Percentiles rank a stretch among this genome's conserved stretches.
phyloP scores from a whole-genome alignment of 2,888 invertebrate genomes.

The Scaptomyza cyrtandrae region DNA sequence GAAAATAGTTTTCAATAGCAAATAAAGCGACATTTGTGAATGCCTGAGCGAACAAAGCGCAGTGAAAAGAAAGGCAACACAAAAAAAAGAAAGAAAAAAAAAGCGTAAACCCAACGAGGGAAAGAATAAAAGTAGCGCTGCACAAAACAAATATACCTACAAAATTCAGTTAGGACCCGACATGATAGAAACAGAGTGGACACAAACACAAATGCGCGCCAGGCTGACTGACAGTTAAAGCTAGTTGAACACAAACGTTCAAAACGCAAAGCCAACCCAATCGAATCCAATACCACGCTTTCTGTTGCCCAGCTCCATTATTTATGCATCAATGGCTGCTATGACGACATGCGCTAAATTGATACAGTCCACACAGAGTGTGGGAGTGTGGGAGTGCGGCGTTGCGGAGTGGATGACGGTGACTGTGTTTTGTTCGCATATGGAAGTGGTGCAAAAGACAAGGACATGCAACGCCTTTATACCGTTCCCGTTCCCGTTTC shows the following conservation, averaged over 20 bases:
- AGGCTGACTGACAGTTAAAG: slow-evolving; percentile 77
- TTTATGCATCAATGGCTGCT: slow-evolving; percentile 81
- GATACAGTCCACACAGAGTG: slow-evolving; percentile 64
- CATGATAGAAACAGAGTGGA: slow-evolving; percentile 28
- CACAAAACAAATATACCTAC: slow-evolving; percentile 68
- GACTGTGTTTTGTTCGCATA: slow-evolving; percentile 2
- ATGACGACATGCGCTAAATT: slow-evolving; percentile 81
- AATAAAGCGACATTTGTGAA: slow-evolving; percentile 75
- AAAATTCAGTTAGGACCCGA: slow-evolving; percentile 70
- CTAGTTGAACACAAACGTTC: slow-evolving; percentile 59
- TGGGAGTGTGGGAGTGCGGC: too few relatives aligned
- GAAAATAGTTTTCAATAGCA: slow-evolving; percentile 74
- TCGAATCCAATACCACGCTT: background rate
- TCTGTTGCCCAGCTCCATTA: slow-evolving; percentile 63
- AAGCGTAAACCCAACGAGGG: slow-evolving; percentile 12
- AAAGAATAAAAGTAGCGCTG: slow-evolving; percentile 45
- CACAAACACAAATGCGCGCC: slow-evolving; percentile 28
- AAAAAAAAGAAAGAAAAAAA: slow-evolving; percentile 2
- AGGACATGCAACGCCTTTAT: slow-evolving; percentile 45
- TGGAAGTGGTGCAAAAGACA: slow-evolving; percentile 38
- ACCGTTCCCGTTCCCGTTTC: background rate
- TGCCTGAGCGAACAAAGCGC: slow-evolving; percentile 55
- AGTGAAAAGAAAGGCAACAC: slow-evolving; percentile 9
- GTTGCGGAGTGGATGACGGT: too few relatives aligned
- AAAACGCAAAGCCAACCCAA: background rate